Conservation (phyloP, 2,888 invertebrate species). For the Perizoma affinitatum region DNA sequence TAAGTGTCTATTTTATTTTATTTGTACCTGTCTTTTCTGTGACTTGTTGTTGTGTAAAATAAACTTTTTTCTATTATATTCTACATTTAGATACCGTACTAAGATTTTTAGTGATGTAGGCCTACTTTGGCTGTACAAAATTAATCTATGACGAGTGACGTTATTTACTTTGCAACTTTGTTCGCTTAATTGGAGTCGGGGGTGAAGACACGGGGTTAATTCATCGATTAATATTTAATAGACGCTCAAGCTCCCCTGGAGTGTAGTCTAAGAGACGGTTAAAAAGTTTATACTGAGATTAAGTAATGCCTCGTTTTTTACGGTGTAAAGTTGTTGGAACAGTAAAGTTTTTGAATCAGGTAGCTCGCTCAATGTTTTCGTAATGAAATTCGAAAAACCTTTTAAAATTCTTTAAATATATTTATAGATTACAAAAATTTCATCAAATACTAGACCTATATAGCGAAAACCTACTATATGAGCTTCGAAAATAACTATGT, state of each 20-base stretch:
- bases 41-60: no score
- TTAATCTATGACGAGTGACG: constrained; percentile 68
- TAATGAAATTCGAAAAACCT: no score
- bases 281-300: constrained; percentile 20
- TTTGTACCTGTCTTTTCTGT: no score
- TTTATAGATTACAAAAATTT: no score
- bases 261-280: constrained; percentile 16
- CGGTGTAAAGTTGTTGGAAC: background rate
- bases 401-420: no score
- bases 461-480: no score
- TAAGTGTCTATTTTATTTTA: no score
- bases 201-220: constrained; percentile 78
- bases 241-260: constrained; percentile 40
- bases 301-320: constrained; percentile 21
- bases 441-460: no score
- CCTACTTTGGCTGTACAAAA: constrained; percentile 57
- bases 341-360: constrained; percentile 1
- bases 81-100: no score
- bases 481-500: no score
- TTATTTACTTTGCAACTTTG: constrained; percentile 82
- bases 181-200: constrained; percentile 80
- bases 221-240: constrained; percentile 82
- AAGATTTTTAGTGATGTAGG: constrained; percentile 7
- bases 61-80: no score
- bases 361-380: no score